Base-by-base conservation (phyloP, 2,888 invertebrate genomes). In the Sinohyriopsis cumingii region DNA sequence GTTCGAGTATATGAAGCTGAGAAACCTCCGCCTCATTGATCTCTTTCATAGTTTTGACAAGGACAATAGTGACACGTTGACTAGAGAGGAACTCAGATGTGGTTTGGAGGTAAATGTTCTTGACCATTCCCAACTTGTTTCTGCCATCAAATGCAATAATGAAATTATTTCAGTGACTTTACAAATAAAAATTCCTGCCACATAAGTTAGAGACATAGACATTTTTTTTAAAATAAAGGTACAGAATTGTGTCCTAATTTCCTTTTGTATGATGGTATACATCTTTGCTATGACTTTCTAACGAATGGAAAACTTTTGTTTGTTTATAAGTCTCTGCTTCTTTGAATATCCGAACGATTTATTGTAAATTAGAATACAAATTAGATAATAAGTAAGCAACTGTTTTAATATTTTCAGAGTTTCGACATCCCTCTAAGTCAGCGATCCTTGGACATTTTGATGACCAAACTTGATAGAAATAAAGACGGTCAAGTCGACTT, bases 401-500 rank as follows among this genome's bases (percentile, higher is more conserved):
- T 15, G 15, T 45, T 45, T 45, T 3, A 7, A 33, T 67, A 15
- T 63, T 28, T 78, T 19, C 77, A 86, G 86, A 82, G 77, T 33
- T 78, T 84, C 7, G 84, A 82, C 67, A 75, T 86, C 33, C 84
- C 85, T 1, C 72, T 86, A 19, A 86, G 84, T 63, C 69, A 73
- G 33, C 72, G 83, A 25, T 81, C 85, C 7, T 72, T 86, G 67
- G 84, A 84, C 67, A 80, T 82, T 24, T 67, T 86, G 66, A 84
- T 84, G 84, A 78, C 77, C 28, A 81, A 78, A 55, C 75, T 86
- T 22, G 85, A 86, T 65, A 67, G 78, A 0, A 85, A 86, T 67
- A 68, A 72, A 59, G 84, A 86, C 63, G 84, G 85, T 12, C 76
- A 81, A 28, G 75, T 85, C 7, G 83, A 84, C 70, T 86, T 80